Evolutionary conservation across 2,888 invertebrate genomes (phyloP).

Genomic region (Cotesia congregata): DNA sequence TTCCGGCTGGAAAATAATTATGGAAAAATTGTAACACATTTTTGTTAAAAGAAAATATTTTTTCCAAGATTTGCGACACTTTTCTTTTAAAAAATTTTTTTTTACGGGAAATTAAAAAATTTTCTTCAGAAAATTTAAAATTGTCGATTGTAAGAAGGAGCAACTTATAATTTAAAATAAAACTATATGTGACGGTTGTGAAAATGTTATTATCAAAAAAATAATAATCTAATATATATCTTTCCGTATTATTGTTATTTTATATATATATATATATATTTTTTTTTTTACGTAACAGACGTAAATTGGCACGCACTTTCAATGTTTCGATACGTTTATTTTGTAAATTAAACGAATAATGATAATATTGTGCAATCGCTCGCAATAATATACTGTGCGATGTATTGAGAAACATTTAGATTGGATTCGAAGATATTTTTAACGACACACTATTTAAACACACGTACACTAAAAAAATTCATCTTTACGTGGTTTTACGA

Average conservation of each 20-base stretch:
- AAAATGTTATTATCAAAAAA: too few relatives aligned
- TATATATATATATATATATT: background rate
- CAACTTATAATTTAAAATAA: too few relatives aligned
- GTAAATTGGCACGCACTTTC: background rate
- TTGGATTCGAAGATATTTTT: too few relatives aligned
- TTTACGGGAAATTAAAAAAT: too few relatives aligned
- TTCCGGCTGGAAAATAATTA: too few relatives aligned
- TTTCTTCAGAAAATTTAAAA: background rate
- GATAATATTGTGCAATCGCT: background rate
- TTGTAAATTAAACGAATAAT: background rate
- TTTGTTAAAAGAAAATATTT: background rate
- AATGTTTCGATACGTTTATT: constrained; percentile 1
- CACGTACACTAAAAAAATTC: too few relatives aligned
- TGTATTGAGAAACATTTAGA: background rate
- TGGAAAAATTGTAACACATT: background rate
- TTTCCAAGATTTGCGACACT: background rate
- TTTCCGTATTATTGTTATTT: background rate
- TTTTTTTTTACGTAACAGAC: background rate
- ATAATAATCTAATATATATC: background rate
- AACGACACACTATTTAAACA: too few relatives aligned
- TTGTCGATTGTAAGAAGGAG: too few relatives aligned
- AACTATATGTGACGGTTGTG: too few relatives aligned
- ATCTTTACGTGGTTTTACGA: too few relatives aligned
- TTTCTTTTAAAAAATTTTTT: too few relatives aligned
- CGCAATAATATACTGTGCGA: background rate